Conservation (phyloP, 2,113 vertebrate genomes). For the Oncorhynchus clarkii region DNA sequence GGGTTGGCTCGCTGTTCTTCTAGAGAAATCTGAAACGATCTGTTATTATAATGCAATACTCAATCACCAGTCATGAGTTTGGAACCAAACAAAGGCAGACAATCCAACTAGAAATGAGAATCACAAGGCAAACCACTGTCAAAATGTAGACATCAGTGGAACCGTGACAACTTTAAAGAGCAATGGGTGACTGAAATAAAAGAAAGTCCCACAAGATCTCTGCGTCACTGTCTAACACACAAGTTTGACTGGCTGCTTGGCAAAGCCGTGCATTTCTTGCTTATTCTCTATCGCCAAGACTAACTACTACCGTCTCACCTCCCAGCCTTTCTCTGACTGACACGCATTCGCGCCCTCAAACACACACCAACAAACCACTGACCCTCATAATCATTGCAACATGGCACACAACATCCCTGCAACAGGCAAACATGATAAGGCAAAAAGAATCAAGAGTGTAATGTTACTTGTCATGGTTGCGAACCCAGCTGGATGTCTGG, state of each 20-base stretch:
- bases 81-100: neutral
- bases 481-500: neutral
- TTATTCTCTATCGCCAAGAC: neutral
- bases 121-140: neutral
- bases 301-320: neutral
- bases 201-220: neutral
- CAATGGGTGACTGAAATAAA: neutral
- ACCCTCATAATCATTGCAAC: neutral
- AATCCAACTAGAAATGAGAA: neutral
- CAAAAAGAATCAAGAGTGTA: conserved; percentile 7
- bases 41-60: neutral
- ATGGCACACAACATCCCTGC: neutral
- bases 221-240: neutral
- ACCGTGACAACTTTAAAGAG: neutral
- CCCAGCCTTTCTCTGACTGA: neutral
- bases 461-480: neutral
- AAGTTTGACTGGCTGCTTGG: conserved; percentile 1
- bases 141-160: neutral
- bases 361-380: conserved; percentile 2
- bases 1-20: neutral
- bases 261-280: neutral
- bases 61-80: neutral
- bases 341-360: conserved; percentile 7
- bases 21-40: neutral
- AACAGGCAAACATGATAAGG: conserved; percentile 30